phyloP scores from a whole-genome alignment of 2,113 vertebrate species.

The Ictidomys tridecemlineatus region DNA sequence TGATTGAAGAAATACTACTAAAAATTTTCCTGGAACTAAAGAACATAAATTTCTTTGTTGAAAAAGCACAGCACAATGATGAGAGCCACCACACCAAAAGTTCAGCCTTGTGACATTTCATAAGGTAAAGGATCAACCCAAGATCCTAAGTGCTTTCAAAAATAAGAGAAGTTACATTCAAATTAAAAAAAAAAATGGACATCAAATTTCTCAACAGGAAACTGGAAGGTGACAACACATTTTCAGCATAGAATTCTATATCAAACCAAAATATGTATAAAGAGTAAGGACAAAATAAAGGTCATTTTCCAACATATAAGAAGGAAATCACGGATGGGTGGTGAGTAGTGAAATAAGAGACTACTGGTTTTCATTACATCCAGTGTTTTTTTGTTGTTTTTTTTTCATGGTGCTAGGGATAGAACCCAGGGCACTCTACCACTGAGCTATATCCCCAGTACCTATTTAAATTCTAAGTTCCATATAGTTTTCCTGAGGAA shows the following conservation, averaged over 20 bases:
- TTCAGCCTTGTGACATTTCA: not conserved
- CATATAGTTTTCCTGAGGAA: not conserved
- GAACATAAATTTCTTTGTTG: not conserved
- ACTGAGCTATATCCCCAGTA: not conserved
- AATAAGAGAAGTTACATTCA: not conserved
- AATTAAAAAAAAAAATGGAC: not conserved
- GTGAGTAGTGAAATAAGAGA: not conserved
- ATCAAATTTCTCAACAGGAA: conserved; percentile 12
- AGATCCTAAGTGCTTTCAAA: not conserved
- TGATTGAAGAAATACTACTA: not conserved
- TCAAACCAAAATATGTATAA: not conserved
- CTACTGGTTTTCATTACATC: not conserved
- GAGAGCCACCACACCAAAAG: not conserved
- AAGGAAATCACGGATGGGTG: not conserved
- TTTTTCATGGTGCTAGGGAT: not conserved
- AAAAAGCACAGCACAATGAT: not conserved
- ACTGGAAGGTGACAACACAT: not conserved
- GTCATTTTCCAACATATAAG: not conserved
- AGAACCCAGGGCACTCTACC: not conserved
- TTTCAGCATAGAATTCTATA: conserved; percentile 19
- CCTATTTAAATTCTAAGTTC: conserved; percentile 15
- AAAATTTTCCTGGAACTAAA: not conserved
- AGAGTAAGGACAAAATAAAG: not conserved
- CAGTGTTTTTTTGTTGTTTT: not conserved
- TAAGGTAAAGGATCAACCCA: not conserved